Base-by-base conservation (phyloP, 2,888 invertebrate species). In the Epinotia ramella region DNA sequence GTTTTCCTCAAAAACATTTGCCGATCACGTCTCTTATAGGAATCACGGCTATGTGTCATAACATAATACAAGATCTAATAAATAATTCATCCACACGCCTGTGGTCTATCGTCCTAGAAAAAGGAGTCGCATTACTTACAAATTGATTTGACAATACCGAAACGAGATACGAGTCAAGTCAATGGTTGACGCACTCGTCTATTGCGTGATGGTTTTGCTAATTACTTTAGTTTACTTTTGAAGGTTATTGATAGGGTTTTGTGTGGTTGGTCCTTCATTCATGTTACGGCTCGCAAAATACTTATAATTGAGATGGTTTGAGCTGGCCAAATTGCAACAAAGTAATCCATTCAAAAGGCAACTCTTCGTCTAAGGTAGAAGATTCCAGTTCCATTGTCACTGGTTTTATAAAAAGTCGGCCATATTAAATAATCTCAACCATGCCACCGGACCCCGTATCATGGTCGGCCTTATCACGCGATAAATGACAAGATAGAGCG, bases 101-200 rank as follows among this genome's bases (percentile, higher is more conserved):
- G 87, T 68, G 87, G 88, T 86, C 80, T 80, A 79, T 81, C 82
- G 84, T 84, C 88, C 86, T 83, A 87, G 83, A 84, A 86, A 63
- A 60, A 40, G 70, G 68, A 63, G 70, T 65, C 46, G 59, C 40
- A 24, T 73, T 77, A 84, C 81, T 75, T 86, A 83, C 86, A 82
- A 86, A 87, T 86, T 81, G 81, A 81, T 82, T 67, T 59, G 60
- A 76, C 76, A 77, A 67, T 44, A 72, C 75, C 75, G 70, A 75
- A 71, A 75, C 59, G 44, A 71, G 75, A 75, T 75, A 71, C 66
- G 73, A 80, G 79, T 78, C 75, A 77, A 80, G 79, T 78, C 75
- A 77, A 72, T 78, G 66, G 70, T 74, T 79, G 77, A 69, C 33
- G 40, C 69, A 73, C 53, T 24, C n/a, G 40, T 16, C 44, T 66